Evolutionary conservation across 2,113 vertebrate species (phyloP).

Genomic region (Formicarius rufipectus): DNA sequence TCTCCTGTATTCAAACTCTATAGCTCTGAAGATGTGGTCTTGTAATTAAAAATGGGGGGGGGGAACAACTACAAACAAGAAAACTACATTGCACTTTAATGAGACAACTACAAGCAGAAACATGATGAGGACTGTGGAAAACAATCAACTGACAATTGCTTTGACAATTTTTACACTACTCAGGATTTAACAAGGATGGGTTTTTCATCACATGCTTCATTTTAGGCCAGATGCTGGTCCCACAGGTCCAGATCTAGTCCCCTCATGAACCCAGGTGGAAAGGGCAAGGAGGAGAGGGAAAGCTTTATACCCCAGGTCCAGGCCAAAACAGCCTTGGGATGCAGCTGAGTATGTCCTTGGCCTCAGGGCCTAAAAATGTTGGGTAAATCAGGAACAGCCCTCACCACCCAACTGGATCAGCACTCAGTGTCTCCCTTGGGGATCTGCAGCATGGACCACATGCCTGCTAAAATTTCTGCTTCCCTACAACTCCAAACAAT

Average conservation of each 20-base stretch:
- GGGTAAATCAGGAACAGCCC: not conserved
- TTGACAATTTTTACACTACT: not conserved
- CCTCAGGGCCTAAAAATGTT: not conserved
- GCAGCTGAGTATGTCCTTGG: not conserved
- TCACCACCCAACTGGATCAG: not conserved
- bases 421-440: not conserved
- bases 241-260: not conserved
- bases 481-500: not conserved
- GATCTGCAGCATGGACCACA: not conserved
- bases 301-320: not conserved
- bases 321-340: not conserved
- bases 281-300: not conserved
- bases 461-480: not conserved
- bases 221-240: not conserved
- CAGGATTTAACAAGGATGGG: not conserved
- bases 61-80: not conserved
- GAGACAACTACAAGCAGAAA: constrained; percentile 14
- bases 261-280: not conserved
- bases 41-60: not conserved
- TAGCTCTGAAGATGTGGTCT: not conserved
- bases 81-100: not conserved
- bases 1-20: not conserved
- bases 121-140: not conserved
- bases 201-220: not conserved
- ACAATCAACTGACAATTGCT: not conserved